Base-by-base conservation (phyloP, 2,113 vertebrate species). In the Cacatua alba region DNA sequence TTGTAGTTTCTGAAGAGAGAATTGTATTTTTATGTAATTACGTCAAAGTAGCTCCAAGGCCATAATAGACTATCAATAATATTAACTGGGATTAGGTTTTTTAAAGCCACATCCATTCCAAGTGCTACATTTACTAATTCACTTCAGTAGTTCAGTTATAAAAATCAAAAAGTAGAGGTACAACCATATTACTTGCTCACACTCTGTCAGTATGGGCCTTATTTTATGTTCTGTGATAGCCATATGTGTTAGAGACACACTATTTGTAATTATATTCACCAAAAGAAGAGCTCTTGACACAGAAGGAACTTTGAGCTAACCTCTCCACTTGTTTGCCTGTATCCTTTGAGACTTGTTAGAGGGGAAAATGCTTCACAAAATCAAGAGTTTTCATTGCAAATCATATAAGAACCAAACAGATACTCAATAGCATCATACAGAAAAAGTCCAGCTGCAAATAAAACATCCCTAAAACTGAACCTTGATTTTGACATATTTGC, bases 281-380 rank as follows among this genome's bases (percentile, higher is more conserved):
- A 49, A 17, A 63, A 69, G 39, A 17, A 72, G 52, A 86, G 68
- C 59, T 92, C 60, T 81, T 80, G 59, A 5, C 62, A 37, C 44
- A 33, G 17, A 15, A 72, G 74, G 48, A n/a, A 62, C 82, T 91
- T 39, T 20, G 87, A 49, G 12, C 33, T 31, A 48, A 72, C 23
- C 59, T 82, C 48, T 67, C 69, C 77, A 5, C 35, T 81, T 44
- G n/a, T 19, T 67, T 79, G 64, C 48, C 35, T 92, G 67, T 55
- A 74, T 79, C 94, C 93, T 70, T 85, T 59, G 85, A 87, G 64
- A 43, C 29, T 83, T 95, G 70, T 71, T 75, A 82, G 85, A 76
- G 79, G 41, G 62, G 67, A 53, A 52, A 87, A 87, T 74, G 79
- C 76, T 33, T 70, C 31, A 90, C 21, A 64, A 70, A 87, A 81